A percentile compares a stretch with the other conserved stretches of the same genome.
Conservation (phyloP, 2,797 vertebrate species). For the Oreochromis mossambicus region DNA sequence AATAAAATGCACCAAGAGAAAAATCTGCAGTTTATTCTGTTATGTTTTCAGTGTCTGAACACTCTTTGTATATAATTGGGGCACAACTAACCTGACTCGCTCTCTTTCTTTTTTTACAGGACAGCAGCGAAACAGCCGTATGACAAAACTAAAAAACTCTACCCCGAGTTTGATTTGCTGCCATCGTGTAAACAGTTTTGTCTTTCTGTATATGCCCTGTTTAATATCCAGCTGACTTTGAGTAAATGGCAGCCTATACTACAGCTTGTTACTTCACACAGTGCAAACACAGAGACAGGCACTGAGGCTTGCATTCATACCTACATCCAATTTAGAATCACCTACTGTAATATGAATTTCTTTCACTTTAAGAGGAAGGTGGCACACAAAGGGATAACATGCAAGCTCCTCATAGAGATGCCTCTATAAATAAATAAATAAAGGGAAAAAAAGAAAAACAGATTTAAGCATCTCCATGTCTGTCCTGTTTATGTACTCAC, state of each 20-base stretch:
- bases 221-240: background rate
- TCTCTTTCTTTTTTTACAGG: background rate
- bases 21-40: background rate
- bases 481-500: background rate
- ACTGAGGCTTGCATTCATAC: background rate
- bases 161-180: background rate
- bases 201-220: background rate
- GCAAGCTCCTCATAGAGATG: background rate
- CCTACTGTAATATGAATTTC: background rate
- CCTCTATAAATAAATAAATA: background rate
- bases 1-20: background rate
- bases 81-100: background rate
- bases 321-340: background rate
- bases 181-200: background rate
- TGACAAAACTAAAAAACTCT: background rate
- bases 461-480: background rate
- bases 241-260: background rate
- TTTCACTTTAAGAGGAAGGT: background rate
- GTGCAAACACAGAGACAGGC: background rate
- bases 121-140: background rate
- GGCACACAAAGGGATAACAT: background rate
- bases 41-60: background rate
- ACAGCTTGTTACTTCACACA: background rate
- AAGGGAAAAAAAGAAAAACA: rapidly evolving
- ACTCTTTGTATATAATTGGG: background rate